These are phyloP conservation scores for Colaptes auratus DNA, from an alignment of 2,113 vertebrate genomes.

Conservation along the genomic window DNA sequence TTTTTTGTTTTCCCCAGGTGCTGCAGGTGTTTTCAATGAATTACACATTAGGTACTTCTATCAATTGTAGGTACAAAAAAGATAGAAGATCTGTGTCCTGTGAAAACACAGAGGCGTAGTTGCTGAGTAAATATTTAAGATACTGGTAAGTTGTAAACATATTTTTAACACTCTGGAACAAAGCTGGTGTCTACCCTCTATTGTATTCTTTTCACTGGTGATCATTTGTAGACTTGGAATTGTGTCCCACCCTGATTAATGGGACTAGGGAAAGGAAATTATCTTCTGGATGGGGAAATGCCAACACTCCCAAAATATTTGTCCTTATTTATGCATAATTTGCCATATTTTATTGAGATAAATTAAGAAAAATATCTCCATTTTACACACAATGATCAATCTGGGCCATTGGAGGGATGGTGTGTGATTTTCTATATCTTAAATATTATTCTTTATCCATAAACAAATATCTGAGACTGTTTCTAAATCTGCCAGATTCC, in stretches of 20 bases:
- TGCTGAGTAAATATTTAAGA: neutral
- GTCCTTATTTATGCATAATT: neutral
- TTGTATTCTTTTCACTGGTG: neutral
- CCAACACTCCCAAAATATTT: neutral
- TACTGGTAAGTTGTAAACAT: neutral
- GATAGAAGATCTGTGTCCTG: neutral
- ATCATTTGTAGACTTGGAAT: neutral
- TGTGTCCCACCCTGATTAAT: neutral
- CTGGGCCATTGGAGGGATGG: neutral
- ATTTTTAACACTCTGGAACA: neutral
- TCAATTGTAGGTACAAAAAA: neutral
- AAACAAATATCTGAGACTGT: neutral
- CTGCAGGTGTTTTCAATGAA: neutral
- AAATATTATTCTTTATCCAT: neutral
- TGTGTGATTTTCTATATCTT: neutral
- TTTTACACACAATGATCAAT: neutral
- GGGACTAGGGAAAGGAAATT: neutral
- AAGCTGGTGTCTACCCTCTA: neutral
- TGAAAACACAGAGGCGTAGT: neutral
- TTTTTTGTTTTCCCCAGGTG: neutral
- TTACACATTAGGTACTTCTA: neutral
- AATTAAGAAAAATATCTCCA: neutral
- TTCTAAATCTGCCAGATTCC: neutral
- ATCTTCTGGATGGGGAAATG: neutral
- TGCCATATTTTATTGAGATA: neutral